Evolutionary conservation across 2,888 invertebrate genomes (phyloP).

Genomic region (Dysmachus trigonus): DNA sequence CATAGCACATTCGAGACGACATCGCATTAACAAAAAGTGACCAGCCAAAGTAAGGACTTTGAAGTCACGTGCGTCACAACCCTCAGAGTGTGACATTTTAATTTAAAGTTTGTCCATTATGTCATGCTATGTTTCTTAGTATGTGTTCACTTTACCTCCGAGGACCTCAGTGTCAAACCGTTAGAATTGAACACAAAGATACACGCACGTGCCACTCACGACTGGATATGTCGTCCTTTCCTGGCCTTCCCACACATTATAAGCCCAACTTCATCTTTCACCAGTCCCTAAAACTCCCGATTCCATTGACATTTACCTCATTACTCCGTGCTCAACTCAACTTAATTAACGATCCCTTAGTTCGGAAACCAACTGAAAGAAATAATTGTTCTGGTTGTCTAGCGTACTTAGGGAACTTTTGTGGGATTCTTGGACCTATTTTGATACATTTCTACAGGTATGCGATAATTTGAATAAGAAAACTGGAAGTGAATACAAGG

Average conservation of each 20-base stretch:
- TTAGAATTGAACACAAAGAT: background rate
- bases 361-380: background rate
- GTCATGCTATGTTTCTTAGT: background rate
- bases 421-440: background rate
- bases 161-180: background rate
- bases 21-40: constrained; percentile 17
- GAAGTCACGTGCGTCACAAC: constrained; percentile 27
- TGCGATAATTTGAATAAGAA: constrained; percentile 19
- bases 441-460: background rate
- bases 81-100: constrained; percentile 40
- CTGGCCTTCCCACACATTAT: background rate
- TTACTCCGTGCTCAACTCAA: background rate
- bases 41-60: constrained; percentile 1
- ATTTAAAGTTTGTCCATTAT: constrained; percentile 38
- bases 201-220: constrained; percentile 26
- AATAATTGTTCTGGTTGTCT: constrained; percentile 14
- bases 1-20: constrained; percentile 4
- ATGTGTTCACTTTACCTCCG: background rate
- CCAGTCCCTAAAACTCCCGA: background rate
- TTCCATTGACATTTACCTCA: background rate
- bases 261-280: background rate
- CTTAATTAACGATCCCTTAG: constrained; percentile 32
- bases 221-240: background rate
- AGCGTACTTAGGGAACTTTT: background rate
- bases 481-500: background rate